These are phyloP conservation scores for Tipula helvola DNA, from an alignment of 2,888 invertebrate genomes.

Conservation along the genomic window DNA sequence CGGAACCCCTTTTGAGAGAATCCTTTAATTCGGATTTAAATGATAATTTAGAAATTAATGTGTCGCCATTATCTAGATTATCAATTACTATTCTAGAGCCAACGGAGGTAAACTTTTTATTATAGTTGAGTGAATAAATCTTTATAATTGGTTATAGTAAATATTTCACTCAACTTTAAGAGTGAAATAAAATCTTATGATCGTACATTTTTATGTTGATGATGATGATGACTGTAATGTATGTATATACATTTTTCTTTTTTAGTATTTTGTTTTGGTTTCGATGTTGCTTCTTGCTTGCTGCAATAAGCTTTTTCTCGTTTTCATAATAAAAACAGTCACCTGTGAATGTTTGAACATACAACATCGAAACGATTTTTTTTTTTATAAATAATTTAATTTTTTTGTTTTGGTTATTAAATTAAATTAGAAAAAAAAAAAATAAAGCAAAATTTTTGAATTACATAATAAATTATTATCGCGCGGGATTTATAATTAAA, in stretches of 20 bases:
- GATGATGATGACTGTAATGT: neutral
- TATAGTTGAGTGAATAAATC: no score
- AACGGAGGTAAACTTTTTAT: no score
- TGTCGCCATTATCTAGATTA: no score
- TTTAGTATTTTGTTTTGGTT: slow-evolving; percentile 8
- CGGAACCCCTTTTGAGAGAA: no score
- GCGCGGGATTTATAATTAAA: neutral
- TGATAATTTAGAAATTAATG: no score
- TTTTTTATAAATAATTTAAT: neutral
- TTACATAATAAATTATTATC: neutral
- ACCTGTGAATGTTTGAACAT: slow-evolving; percentile 18
- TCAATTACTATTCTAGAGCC: no score
- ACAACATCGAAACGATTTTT: slow-evolving; percentile 13
- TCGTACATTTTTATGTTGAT: neutral
- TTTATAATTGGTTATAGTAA: no score
- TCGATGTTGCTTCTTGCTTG: slow-evolving; percentile 10
- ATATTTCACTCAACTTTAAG: neutral
- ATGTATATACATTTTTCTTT: neutral
- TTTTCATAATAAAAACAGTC: slow-evolving; percentile 14
- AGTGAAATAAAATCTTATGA: neutral
- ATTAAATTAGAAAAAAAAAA: neutral
- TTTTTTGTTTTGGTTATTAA: neutral
- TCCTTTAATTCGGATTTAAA: no score
- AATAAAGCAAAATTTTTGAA: neutral
- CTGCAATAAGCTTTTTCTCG: slow-evolving; percentile 11